phyloP scores from a whole-genome alignment of 1,140 invertebrate species.

The Lamellibrachia luymesi region DNA sequence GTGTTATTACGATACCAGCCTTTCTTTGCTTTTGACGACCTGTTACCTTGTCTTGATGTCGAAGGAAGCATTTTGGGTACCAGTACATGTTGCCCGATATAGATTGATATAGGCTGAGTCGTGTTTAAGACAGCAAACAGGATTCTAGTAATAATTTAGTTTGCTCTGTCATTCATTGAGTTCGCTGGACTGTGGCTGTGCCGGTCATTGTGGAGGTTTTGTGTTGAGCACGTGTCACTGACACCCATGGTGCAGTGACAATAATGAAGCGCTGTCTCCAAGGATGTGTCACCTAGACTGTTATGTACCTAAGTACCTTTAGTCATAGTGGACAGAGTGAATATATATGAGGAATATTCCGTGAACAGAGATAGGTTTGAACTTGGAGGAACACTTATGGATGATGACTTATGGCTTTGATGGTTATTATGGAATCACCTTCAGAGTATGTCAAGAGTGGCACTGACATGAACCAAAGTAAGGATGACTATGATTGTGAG shows the following conservation, averaged over 20 bases:
- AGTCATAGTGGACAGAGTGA: not conserved
- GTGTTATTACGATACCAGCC: not conserved
- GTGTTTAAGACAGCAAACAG: not conserved
- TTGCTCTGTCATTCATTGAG: not conserved
- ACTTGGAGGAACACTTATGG: not conserved
- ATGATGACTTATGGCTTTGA: not conserved
- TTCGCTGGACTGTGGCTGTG: not conserved
- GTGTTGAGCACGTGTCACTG: not conserved
- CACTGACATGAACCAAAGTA: not conserved
- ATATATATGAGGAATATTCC: not conserved
- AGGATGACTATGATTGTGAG: not conserved
- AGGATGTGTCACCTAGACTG: not conserved
- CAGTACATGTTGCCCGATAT: not conserved
- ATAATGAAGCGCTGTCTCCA: not conserved
- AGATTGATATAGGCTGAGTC: not conserved
- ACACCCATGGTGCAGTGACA: not conserved
- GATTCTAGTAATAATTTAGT: not conserved
- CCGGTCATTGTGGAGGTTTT: not conserved
- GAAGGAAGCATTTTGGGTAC: not conserved
- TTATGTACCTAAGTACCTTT: not conserved
- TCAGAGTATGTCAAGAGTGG: not conserved
- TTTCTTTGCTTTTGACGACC: not conserved
- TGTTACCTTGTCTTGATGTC: not conserved
- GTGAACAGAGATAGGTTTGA: not conserved
- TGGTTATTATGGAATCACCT: not conserved